Conservation (phyloP, 2,797 vertebrate genomes). For the Emys orbicularis region DNA sequence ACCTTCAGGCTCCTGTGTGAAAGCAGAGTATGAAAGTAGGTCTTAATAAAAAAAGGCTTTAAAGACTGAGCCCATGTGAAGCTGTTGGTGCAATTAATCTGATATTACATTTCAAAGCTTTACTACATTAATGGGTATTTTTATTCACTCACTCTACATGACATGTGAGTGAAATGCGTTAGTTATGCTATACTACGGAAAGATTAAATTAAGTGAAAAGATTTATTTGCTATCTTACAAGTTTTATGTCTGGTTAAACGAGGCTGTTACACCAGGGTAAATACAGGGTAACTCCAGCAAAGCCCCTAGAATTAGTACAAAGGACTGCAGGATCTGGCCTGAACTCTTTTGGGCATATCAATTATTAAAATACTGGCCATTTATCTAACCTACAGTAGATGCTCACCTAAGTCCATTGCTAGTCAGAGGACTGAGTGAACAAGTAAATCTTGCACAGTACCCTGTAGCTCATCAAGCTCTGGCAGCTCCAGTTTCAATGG, state of each 20-base stretch:
- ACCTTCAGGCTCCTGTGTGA: not conserved
- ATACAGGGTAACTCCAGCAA: not conserved
- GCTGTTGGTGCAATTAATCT: not conserved
- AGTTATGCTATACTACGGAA: too few species aligned
- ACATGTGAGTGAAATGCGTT: rapidly evolving
- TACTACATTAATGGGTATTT: not conserved
- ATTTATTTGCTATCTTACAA: not conserved
- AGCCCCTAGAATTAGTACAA: not conserved
- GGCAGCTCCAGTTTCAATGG: not conserved
- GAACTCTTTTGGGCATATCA: not conserved
- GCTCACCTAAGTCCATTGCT: not conserved
- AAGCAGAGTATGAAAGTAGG: not conserved
- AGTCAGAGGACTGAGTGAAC: not conserved
- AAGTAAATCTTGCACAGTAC: not conserved
- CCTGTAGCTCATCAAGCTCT: not conserved
- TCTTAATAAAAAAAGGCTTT: conserved; percentile 17
- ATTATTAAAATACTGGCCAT: not conserved
- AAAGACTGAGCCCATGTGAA: not conserved
- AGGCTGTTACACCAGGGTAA: not conserved
- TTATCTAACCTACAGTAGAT: not conserved
- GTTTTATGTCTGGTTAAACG: not conserved
- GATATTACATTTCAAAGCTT: not conserved
- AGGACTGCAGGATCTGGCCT: rapidly evolving
- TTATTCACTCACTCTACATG: not conserved
- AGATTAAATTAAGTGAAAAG: not conserved